Evolutionary conservation across 2,797 vertebrate genomes (phyloP).

Genomic region (Naso thynnoides): DNA sequence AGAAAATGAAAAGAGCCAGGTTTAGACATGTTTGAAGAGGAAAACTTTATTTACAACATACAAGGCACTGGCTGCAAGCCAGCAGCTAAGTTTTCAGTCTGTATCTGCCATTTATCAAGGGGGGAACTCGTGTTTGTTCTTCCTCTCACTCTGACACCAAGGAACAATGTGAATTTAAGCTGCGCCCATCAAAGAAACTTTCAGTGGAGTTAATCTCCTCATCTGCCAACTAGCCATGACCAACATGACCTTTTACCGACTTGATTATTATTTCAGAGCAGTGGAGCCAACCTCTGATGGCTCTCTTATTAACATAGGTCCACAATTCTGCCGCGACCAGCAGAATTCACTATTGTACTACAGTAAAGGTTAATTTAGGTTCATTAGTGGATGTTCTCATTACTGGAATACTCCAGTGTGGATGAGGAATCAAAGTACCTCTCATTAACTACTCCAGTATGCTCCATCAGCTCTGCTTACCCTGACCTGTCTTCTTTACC

Average conservation of each 20-base stretch:
- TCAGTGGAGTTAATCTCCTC: slow-evolving; percentile 61
- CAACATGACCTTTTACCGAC: slow-evolving; percentile 56
- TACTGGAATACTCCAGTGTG: slow-evolving; percentile 35
- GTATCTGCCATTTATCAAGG: slow-evolving; percentile 80
- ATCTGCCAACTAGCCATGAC: slow-evolving; percentile 48
- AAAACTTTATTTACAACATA: slow-evolving; percentile 92
- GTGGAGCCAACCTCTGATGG: slow-evolving; percentile 34
- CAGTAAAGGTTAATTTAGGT: slow-evolving; percentile 64
- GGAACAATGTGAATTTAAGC: slow-evolving; percentile 49
- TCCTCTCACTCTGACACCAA: slow-evolving; percentile 43
- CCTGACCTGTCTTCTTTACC: slow-evolving; percentile 22
- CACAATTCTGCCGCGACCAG: slow-evolving; percentile 11
- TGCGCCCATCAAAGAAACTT: slow-evolving; percentile 62
- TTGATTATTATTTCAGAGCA: slow-evolving; percentile 56
- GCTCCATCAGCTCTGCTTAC: slow-evolving; percentile 35
- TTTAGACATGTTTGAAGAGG: slow-evolving; percentile 78
- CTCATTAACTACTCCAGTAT: slow-evolving; percentile 39
- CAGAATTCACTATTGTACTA: slow-evolving; percentile 49
- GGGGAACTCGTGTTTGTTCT: slow-evolving; percentile 61
- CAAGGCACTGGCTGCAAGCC: slow-evolving; percentile 80
- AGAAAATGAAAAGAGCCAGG: slow-evolving; percentile 77
- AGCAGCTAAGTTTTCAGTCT: slow-evolving; percentile 80
- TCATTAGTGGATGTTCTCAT: slow-evolving; percentile 62
- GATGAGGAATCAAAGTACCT: slow-evolving; percentile 56
- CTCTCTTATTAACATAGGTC: slow-evolving; percentile 53